Evolutionary conservation across 2,113 vertebrate species (phyloP), one percentile per base, ranked within the genome.

Genomic region (Pheucticus melanocephalus): DNA sequence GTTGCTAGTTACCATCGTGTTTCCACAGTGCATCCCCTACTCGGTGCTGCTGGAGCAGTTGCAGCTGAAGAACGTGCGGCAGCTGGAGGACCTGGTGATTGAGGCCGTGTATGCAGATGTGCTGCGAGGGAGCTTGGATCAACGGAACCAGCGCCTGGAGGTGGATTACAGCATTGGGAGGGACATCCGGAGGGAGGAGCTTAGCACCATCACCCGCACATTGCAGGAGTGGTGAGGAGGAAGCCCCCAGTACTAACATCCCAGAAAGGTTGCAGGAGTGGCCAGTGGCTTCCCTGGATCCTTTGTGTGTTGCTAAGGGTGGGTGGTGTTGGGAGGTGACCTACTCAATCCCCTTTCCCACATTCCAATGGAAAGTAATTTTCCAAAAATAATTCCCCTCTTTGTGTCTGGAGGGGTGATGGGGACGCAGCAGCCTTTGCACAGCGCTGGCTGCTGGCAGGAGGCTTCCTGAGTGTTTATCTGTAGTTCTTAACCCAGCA

Each of bases 151-250:
- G 95, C 97, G 97, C 71, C 95, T 98, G 47, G 98, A 98, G 97
- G 99, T 99, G 39, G 99, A 99, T 97, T 99, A 99, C 98, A 99
- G 99, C 92, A 99, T 99, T 42, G 99, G 99, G 54, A 98, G 99
- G 39, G 99, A 99, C 97, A 99, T 99, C 90, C 99, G 99, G 65
- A 98, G 99, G 97, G 99, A 99, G 78, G 99, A 99, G 97, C 98
- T 99, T 63, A 99, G 98, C 65, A 98, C 98, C 98, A 99, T 99
- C 80, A 97, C 98, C 84, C 99, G 98, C 96, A 99, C 99, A 7
- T 98, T 99, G 94, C 99, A 99, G 97, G 99, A 99, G 97, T 99
- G 99, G 99, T 99, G 96, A 98, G 99, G 95, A 83, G 85, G 69
- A 88, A 96, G 88, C 82, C 86, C 59, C 48, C 82, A 3, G 2